Conservation (phyloP, 2,888 invertebrate genomes). For the Eupeodes latifasciatus region DNA sequence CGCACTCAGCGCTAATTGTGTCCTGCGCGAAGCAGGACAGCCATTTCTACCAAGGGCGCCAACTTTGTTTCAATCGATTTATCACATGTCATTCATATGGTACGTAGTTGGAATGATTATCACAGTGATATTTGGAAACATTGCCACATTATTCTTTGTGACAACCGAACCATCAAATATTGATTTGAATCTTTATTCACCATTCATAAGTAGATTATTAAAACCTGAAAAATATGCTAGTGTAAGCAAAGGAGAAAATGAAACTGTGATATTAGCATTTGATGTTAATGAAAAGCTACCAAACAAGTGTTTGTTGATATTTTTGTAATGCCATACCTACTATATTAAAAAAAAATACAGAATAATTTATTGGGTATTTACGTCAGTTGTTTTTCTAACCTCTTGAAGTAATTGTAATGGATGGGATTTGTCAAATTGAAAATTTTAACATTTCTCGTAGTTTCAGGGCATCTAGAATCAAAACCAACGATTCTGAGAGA, state of each 20-base stretch:
- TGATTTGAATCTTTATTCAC: slow-evolving; percentile 87
- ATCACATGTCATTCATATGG: slow-evolving; percentile 90
- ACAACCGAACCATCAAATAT: slow-evolving; percentile 85
- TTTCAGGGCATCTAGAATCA: too few relatives aligned
- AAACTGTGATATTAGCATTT: slow-evolving; percentile 75
- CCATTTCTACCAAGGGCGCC: too few relatives aligned
- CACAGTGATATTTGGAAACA: slow-evolving; percentile 86
- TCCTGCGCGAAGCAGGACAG: too few relatives aligned
- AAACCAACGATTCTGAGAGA: too few relatives aligned
- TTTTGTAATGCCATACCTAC: too few relatives aligned
- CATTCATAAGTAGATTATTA: slow-evolving; percentile 86
- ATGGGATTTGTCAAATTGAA: too few relatives aligned
- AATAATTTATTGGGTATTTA: too few relatives aligned
- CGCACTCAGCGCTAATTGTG: too few relatives aligned
- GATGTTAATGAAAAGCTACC: slow-evolving; percentile 66
- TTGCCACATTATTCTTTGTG: slow-evolving; percentile 86
- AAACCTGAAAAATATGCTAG: slow-evolving; percentile 79
- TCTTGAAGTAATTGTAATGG: too few relatives aligned
- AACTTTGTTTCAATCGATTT: slow-evolving; percentile 79
- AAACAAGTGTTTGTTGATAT: neutral
- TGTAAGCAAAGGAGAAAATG: slow-evolving; percentile 79
- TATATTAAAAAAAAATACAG: too few relatives aligned
- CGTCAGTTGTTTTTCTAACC: too few relatives aligned
- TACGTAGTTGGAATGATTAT: slow-evolving; percentile 88
- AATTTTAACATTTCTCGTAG: too few relatives aligned